Conservation (phyloP, 2,113 vertebrate genomes). For the Pygoscelis antarcticus region DNA sequence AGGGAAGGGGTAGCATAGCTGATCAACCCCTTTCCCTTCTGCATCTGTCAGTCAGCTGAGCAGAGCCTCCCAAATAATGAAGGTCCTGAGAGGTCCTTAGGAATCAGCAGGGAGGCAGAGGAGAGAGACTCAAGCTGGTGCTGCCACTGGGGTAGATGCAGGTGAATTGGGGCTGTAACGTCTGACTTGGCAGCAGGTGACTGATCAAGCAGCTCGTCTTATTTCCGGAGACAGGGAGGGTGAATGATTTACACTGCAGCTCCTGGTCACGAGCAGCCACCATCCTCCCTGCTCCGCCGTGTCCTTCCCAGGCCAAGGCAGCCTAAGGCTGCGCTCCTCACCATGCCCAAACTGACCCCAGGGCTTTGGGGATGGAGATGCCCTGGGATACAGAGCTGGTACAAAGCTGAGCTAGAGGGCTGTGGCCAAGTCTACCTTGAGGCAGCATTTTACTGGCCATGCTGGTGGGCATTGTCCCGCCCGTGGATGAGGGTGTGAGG, state of each 20-base stretch:
- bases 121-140: background rate
- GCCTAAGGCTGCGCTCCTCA: background rate
- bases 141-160: background rate
- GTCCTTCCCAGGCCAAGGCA: background rate
- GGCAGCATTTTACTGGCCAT: background rate
- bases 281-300: accelerated
- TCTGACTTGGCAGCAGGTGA: background rate
- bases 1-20: background rate
- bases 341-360: background rate
- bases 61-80: background rate
- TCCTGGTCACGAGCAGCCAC: background rate
- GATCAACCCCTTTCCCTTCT: background rate
- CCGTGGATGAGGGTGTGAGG: background rate
- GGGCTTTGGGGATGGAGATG: background rate
- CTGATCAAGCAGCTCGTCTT: background rate
- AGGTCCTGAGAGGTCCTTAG: background rate
- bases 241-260: background rate
- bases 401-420: background rate
- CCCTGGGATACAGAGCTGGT: background rate
- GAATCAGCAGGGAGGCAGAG: background rate
- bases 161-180: background rate
- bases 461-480: background rate
- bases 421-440: background rate
- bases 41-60: background rate
- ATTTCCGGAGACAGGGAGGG: background rate